phyloP scores from a whole-genome alignment of 2,888 invertebrate genomes.

The Amiota mariae region DNA sequence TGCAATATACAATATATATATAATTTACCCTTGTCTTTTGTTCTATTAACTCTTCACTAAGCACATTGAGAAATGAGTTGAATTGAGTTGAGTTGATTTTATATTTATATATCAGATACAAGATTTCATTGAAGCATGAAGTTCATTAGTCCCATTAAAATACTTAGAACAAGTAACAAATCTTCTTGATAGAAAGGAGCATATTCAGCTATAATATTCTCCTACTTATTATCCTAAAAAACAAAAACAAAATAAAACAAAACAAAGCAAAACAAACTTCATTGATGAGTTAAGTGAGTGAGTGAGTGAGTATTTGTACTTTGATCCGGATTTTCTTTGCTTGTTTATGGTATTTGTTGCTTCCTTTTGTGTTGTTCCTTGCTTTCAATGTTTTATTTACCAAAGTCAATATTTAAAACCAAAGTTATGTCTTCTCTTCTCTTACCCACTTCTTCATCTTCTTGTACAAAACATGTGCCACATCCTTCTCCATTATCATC shows the following conservation, averaged over 20 bases:
- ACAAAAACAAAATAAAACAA: constrained; percentile 21
- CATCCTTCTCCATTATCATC: neutral
- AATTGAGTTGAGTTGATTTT: too few species aligned
- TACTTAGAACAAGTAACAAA: constrained; percentile 27
- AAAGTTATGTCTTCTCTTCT: neutral
- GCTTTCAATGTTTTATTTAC: constrained; percentile 17
- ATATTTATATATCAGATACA: neutral
- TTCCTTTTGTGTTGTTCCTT: constrained; percentile 39
- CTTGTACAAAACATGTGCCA: neutral
- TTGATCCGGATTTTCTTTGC: constrained; percentile 51
- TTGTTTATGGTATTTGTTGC: constrained; percentile 6
- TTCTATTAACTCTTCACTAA: neutral
- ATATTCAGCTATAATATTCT: constrained; percentile 26
- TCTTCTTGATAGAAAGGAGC: too few species aligned
- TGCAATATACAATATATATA: neutral
- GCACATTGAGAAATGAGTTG: neutral
- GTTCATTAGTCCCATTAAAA: constrained; percentile 58
- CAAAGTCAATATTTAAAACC: neutral
- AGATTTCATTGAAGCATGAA: constrained; percentile 26
- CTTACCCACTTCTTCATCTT: too few species aligned
- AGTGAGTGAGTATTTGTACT: constrained; percentile 56
- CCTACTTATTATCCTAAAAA: constrained; percentile 30
- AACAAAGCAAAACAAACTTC: constrained; percentile 52
- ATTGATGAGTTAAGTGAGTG: constrained; percentile 37
- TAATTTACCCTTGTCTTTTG: neutral